phyloP scores from a whole-genome alignment of 2,113 vertebrate species.

The Grallaria varia region DNA sequence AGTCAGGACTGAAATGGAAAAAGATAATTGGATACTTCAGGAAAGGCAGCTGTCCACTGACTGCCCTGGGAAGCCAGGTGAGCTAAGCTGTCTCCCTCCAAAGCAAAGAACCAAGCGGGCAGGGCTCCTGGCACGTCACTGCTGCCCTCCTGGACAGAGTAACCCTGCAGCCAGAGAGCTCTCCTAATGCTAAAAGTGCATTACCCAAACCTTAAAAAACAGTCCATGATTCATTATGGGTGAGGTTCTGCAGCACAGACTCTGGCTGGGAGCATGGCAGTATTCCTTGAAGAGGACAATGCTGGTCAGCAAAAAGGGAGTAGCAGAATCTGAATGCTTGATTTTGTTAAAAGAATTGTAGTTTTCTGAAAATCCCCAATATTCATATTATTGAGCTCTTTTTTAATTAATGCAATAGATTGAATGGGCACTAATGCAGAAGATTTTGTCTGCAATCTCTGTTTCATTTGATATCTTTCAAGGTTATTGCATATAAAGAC shows the following conservation, averaged over 20 bases:
- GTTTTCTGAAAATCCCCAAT: neutral
- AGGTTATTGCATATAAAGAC: neutral
- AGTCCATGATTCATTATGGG: neutral
- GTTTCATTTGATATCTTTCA: neutral
- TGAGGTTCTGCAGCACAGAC: neutral
- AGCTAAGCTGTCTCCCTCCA: neutral
- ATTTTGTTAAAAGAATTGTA: neutral
- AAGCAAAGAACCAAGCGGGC: accelerated
- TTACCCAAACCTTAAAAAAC: neutral
- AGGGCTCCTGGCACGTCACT: neutral
- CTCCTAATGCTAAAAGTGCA: neutral
- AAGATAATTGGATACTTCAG: neutral
- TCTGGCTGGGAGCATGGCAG: neutral
- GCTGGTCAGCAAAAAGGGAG: neutral
- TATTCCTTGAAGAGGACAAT: accelerated
- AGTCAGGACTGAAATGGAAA: neutral
- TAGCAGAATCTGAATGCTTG: neutral
- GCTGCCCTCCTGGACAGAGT: neutral
- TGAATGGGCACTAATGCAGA: neutral
- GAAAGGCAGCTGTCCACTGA: neutral
- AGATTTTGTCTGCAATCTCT: neutral
- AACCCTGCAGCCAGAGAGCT: neutral
- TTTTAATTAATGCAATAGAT: neutral
- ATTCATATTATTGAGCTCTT: neutral
- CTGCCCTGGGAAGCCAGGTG: neutral